These are phyloP conservation scores for Rhagoletis pomonella DNA, from an alignment of 1,140 invertebrate genomes.

Conservation along the genomic window DNA sequence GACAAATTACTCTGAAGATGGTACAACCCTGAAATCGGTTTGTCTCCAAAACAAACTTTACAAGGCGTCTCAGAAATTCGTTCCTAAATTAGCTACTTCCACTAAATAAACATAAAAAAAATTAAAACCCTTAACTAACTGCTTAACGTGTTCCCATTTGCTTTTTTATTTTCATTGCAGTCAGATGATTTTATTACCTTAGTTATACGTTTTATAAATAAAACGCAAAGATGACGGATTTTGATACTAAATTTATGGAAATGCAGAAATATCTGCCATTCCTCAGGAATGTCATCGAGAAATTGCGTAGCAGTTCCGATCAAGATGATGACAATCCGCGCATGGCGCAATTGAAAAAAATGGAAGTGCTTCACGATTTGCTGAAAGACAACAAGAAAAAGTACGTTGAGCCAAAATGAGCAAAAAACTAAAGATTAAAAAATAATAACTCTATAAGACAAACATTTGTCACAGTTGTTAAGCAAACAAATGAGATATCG, in stretches of 20 bases:
- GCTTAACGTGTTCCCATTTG: not conserved
- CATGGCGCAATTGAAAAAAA: constrained; percentile 58
- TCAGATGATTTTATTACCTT: constrained; percentile 14
- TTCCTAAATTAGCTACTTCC: no score
- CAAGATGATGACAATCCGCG: constrained; percentile 55
- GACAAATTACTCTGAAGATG: no score
- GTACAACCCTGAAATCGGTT: no score
- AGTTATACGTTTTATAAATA: not conserved
- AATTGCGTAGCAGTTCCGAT: constrained; percentile 54
- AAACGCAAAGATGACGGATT: constrained; percentile 16
- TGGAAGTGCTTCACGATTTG: constrained; percentile 57
- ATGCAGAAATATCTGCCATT: constrained; percentile 60
- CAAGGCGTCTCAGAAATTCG: no score
- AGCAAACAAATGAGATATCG: not conserved
- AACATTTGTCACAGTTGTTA: not conserved
- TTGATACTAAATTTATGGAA: constrained; percentile 57
- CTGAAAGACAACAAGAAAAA: constrained; percentile 56
- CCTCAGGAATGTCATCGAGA: constrained; percentile 57
- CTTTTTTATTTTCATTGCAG: constrained; percentile 4
- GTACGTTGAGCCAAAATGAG: constrained; percentile 54
- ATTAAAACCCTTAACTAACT: no score
- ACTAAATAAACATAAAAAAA: no score
- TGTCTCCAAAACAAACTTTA: no score
- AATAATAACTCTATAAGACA: no score
- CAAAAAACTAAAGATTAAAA: no score